Evolutionary conservation across 2,888 invertebrate species (phyloP).

Genomic region (Pteria penguin): DNA sequence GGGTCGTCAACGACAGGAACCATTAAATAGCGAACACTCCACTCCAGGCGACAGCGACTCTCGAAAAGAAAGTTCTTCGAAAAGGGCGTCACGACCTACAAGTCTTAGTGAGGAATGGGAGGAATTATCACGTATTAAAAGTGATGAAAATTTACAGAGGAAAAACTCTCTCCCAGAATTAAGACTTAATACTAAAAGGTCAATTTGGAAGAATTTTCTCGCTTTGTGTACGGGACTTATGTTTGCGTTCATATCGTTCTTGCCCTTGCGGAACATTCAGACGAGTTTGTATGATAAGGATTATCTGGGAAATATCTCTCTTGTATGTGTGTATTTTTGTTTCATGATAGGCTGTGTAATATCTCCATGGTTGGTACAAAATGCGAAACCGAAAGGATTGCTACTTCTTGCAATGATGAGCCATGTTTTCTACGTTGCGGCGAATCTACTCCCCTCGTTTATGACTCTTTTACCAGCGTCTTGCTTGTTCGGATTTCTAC

Average conservation of each 20-base stretch:
- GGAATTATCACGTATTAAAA: slow-evolving; percentile 30
- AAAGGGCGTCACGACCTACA: slow-evolving; percentile 25
- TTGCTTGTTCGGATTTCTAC: slow-evolving; percentile 69
- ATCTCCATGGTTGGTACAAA: slow-evolving; percentile 64
- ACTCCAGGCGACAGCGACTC: neutral
- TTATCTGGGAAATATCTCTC: slow-evolving; percentile 65
- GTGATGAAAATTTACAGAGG: neutral
- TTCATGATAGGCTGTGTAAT: slow-evolving; percentile 69
- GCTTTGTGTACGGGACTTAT: slow-evolving; percentile 57
- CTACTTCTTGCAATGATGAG: slow-evolving; percentile 67
- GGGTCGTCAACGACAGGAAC: slow-evolving; percentile 28
- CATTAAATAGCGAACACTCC: neutral
- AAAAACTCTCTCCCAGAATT: slow-evolving; percentile 3
- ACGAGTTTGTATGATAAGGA: slow-evolving; percentile 63
- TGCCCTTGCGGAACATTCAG: slow-evolving; percentile 67
- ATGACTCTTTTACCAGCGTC: slow-evolving; percentile 67
- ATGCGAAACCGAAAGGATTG: slow-evolving; percentile 67
- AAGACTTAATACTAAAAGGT: slow-evolving; percentile 52
- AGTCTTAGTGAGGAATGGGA: slow-evolving; percentile 46
- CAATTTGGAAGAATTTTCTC: slow-evolving; percentile 63
- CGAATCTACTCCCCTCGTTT: slow-evolving; percentile 70
- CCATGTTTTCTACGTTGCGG: slow-evolving; percentile 69
- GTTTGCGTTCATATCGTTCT: slow-evolving; percentile 63
- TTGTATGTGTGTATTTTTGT: slow-evolving; percentile 67
- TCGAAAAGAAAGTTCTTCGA: neutral